Base-by-base conservation (phyloP, 1,140 invertebrate species). In the Dufourea novaeangliae region DNA sequence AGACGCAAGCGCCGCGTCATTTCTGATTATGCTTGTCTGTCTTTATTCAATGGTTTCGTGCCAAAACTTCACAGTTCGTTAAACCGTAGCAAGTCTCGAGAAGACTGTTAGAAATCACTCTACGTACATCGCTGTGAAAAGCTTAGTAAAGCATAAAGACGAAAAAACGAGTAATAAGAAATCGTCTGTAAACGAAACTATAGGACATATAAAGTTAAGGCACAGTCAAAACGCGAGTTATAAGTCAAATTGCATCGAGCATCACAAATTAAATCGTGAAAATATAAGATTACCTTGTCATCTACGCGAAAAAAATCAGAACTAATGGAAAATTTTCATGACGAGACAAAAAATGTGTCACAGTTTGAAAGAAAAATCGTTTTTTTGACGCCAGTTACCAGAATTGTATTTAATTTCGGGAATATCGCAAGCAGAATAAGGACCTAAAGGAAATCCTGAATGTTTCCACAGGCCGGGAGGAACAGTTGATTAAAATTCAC, bases 41-140 rank as follows among this genome's bases (percentile, higher is more conserved):
- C 46, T 73, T 73, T 73, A 52, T 39, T 39, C 44, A 17, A 34
- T 14, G 70, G 22, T 66, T 44, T 34, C 37, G 62, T 64, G 62
- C 62, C 61, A 44, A 74, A 74, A 67, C 71, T 56, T 74, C 71
- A 20, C 62, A 56, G 61, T 74, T 74, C 71, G 71, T 74, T 74
- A 74, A 74, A 25, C 62, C n/a, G 37, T 25, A 32, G 8, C 50
- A 12, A 39, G 37, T n/a, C 37, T 41, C 17, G 27, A 20, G 12
- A 61, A 50, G 54, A 50, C 14, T 76, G 69, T 76, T 59, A 69
- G 17, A 69, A 69, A 41, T 59, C 41, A 50, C 66, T 59, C 39
- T 8, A n/a, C n/a, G 10, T 39, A 64, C 6, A 50, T 10, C 44
- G 17, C 44, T n/a, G 44, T 1, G 17, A 46, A 7, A 17, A 5